Percentiles rank a stretch among this genome's conserved stretches.
Conservation (phyloP, 2,888 invertebrate species). For the Xestoiulus laeticollis region DNA sequence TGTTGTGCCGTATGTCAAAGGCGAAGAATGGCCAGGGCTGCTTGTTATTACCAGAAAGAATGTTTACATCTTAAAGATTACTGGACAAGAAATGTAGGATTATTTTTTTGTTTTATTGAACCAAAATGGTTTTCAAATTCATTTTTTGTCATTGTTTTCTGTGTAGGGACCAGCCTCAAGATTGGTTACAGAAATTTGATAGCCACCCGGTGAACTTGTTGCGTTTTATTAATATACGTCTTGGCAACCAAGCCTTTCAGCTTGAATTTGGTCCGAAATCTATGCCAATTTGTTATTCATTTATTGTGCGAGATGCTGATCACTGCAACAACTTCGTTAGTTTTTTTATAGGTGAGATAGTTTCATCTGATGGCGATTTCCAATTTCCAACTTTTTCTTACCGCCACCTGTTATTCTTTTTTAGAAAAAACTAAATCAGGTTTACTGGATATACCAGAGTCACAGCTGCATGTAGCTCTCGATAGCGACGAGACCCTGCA, state of each 20-base stretch:
- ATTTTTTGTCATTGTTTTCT: neutral
- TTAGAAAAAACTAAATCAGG: slow-evolving; percentile 49
- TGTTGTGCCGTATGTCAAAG: slow-evolving; percentile 46
- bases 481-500: slow-evolving; percentile 49
- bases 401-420: neutral
- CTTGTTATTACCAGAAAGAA: slow-evolving; percentile 50
- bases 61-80: slow-evolving; percentile 54
- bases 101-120: neutral
- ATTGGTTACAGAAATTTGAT: slow-evolving; percentile 51
- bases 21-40: slow-evolving; percentile 50
- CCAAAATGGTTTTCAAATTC: neutral
- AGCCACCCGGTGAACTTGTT: neutral
- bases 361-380: neutral
- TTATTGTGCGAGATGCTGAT: slow-evolving; percentile 53
- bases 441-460: slow-evolving; percentile 35
- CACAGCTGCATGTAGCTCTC: slow-evolving; percentile 5
- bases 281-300: slow-evolving; percentile 42
- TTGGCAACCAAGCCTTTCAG: slow-evolving; percentile 53
- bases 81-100: slow-evolving; percentile 50
- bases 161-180: slow-evolving; percentile 37
- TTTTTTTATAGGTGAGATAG: slow-evolving; percentile 45
- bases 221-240: slow-evolving; percentile 43
- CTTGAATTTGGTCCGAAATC: slow-evolving; percentile 52
- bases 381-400: neutral
- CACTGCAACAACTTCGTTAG: slow-evolving; percentile 52